Conservation (phyloP, 1,140 invertebrate species). For the Muscidifurax raptorellus region DNA sequence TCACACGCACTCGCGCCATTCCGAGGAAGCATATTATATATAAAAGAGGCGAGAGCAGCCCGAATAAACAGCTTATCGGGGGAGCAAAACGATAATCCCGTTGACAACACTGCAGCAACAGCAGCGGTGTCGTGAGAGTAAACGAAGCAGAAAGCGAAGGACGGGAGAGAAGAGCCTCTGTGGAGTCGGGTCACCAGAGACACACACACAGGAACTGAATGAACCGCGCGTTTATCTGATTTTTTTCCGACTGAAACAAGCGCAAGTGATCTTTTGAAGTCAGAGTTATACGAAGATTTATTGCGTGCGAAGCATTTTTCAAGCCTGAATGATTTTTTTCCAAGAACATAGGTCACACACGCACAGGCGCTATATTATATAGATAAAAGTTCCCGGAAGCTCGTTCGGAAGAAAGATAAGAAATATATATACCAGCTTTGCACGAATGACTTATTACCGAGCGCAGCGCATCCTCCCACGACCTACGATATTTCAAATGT, state of each 20-base stretch:
- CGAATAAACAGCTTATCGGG: slow-evolving; percentile 30
- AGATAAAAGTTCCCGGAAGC: slow-evolving; percentile 10
- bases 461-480: not conserved
- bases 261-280: not conserved
- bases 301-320: not conserved
- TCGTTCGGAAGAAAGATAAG: slow-evolving; percentile 16
- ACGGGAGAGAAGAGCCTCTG: not conserved
- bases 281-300: not conserved
- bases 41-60: slow-evolving; percentile 4
- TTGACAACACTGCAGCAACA: slow-evolving; percentile 3
- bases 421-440: slow-evolving; percentile 11
- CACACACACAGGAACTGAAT: too few species aligned
- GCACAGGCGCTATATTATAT: not conserved
- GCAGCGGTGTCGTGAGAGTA: slow-evolving; percentile 5
- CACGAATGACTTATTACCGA: not conserved
- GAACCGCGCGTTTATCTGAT: not conserved
- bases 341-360: not conserved
- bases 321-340: too few species aligned
- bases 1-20: slow-evolving; percentile 11
- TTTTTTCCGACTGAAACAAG: not conserved
- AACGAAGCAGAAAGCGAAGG: not conserved
- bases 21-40: slow-evolving; percentile 13
- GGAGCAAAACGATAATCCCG: slow-evolving; percentile 24
- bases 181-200: too few species aligned
- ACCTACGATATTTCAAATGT: not conserved